phyloP scores from a whole-genome alignment of 2,797 vertebrate genomes.

The Babyrousa celebensis region DNA sequence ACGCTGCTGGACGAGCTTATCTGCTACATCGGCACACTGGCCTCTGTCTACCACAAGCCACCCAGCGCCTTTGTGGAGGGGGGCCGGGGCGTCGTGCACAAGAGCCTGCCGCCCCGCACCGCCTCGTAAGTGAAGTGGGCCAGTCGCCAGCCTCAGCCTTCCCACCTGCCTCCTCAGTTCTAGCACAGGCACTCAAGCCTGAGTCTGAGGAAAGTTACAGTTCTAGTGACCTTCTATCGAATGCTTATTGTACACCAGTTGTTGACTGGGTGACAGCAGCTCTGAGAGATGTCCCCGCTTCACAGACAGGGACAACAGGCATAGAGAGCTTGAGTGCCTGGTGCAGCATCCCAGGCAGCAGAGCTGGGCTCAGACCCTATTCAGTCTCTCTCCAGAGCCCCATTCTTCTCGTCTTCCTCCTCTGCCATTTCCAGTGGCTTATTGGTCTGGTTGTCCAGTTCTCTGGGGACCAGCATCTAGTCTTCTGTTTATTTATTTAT shows the following conservation, averaged over 20 bases:
- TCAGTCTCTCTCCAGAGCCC: neutral
- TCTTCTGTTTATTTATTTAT: neutral
- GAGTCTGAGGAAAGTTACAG: neutral
- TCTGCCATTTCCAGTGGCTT: neutral
- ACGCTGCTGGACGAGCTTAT: constrained; percentile 93
- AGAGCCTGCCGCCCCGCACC: constrained; percentile 95
- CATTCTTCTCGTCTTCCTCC: neutral
- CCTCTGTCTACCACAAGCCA: constrained; percentile 94
- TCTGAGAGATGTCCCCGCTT: neutral
- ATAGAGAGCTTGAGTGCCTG: neutral
- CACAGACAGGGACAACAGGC: neutral
- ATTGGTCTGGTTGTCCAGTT: neutral
- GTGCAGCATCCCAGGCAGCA: neutral
- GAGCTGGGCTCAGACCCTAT: neutral
- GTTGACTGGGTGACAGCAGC: neutral
- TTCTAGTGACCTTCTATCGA: neutral
- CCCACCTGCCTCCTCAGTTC: neutral
- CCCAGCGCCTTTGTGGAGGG: constrained; percentile 94
- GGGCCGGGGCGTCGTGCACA: constrained; percentile 95
- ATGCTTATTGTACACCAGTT: neutral
- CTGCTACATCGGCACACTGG: constrained; percentile 93
- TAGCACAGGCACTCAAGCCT: neutral
- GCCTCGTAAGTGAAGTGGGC: constrained; percentile 95
- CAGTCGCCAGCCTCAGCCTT: neutral
- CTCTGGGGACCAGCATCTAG: neutral